Evolutionary conservation across 2,113 vertebrate genomes (phyloP), one percentile per base, ranked within the genome.

Genomic region (Heliornis fulica): DNA sequence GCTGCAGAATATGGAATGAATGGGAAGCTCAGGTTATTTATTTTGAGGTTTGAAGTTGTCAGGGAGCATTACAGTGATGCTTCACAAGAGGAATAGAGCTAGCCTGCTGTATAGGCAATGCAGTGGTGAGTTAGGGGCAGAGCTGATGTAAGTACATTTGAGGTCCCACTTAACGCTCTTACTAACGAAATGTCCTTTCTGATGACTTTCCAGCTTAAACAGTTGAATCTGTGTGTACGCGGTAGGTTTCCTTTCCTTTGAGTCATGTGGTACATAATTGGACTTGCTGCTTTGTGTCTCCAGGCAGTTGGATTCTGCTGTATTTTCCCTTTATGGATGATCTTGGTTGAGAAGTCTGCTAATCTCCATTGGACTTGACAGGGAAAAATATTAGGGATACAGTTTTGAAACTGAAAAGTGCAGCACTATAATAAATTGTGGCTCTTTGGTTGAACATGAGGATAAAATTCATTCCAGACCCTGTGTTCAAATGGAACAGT

Each of bases 341-440:
- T 85, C 46, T 31, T 54, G 50, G 10, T 68, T 68, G 79, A 76
- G 82, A 91, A 79, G 46, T 64, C 92, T 94, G 61, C 63, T 96
- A 87, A 83, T 84, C 56, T 93, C 59, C 76, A 87, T 92, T 87
- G 72, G 61, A 69, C 61, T 71, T 84, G 92, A 92, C 88, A 92
- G 83, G 54, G 38, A 95, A 89, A 94, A 96, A 87, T 80, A 83
- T 78, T 53, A 89, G 83, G 60, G 57, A 60, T 57, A 78, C 29
- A 51, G 53, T 97, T 97, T 93, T 95, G 92, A 96, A 96, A 91
- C 93, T 91, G 84, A 96, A 94, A 80, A 84, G 48, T 90, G 63
- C 46, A 36, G 38, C 40, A 22, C 93, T 86, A 61, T 94, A 87
- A 94, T 96, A 93, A 96, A 84, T 70, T 87, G 78, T 90, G 48